Evolutionary conservation across 2,797 vertebrate genomes (phyloP), one percentile per base, ranked within the genome.

Genomic region (Alectoris magna): DNA sequence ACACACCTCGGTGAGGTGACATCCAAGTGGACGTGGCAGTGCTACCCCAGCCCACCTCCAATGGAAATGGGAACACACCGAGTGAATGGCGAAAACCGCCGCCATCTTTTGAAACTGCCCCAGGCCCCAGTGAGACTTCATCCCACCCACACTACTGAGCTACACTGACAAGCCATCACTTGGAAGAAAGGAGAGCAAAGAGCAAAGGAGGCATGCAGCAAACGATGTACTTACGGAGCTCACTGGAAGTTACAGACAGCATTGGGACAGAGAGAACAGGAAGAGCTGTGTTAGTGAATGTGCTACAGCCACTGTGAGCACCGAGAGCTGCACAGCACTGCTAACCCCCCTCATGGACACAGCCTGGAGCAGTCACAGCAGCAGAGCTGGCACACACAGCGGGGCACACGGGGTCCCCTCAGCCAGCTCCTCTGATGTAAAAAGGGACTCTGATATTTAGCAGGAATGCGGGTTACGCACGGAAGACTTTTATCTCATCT

Each of bases 191-290:
- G 77, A 93, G 71, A 71, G 39, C 6, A 11, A 31, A 51, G 56
- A 94, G 48, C 18, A 83, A 60, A 89, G 29, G 59, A 93, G 94
- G 82, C 92, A 96, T 93, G 84, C 75, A 12, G 62, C 7, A 23
- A 19, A 41, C 13, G 6, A 51, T 31, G n/a, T 98, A 98, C 98
- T 98, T 98, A 98, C 98, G 59, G 95, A 90, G 85, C 91, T 97
- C 97, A 74, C 97, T 97, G 95, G 96, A 91, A 94, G 96, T 92
- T 84, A 97, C 90, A 91, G 97, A 97, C 92, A 97, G 98, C 98
- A 96, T 94, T 70, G 92, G 84, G 94, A 97, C 63, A 97, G 97
- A 98, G 88, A 96, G 89, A 97, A 97, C 2, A 60, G 88, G 96
- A 66, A 98, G 86, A 97, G 64, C 70, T 10, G 36, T 53, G 87